Evolutionary conservation across 2,797 vertebrate genomes (phyloP), one percentile per base, ranked within the genome.

Genomic region (Borostomias antarcticus): DNA sequence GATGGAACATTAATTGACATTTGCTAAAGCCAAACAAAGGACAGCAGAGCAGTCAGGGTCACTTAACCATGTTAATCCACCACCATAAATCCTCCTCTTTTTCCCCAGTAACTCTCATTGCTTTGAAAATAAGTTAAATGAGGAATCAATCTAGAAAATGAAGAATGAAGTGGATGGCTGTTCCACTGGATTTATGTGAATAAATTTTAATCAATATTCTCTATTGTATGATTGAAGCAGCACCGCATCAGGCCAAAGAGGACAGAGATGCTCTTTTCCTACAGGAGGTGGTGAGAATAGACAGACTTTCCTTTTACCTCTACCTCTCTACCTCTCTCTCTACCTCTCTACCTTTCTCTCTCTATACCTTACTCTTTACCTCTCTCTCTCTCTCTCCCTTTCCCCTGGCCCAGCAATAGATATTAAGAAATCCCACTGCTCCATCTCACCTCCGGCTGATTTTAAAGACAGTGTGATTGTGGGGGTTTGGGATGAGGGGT

Each of bases 1-100:
- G 84, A 85, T 85, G 79, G 80, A 88, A 79, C 89, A 87, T 91
- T 91, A 89, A 90, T 86, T 89, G 88, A 89, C 90, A 90, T 92
- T 89, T 88, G 81, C 85, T 77, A 84, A 89, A 87, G 85, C 86
- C 83, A 85, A 89, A 89, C 85, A 91, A 87, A 89, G 88, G 87
- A 87, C 86, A 88, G 83, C 50, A 26, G 70, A 84, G 89, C 82
- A 70, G 82, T 80, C 77, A 80, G 62, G 82, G 74, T 84, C 85
- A 69, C 84, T 85, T 80, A 85, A 88, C 87, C 81, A 40, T 81
- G 85, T 90, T 86, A 85, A 89, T 89, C 75, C 75, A 54, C 75
- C 60, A 30, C 28, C 74, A 89, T 77, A 73, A 88, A 90, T 88
- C 53, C 79, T 73, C 68, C 73, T n/a, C n/a, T n/a, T 77, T 79